Evolutionary conservation across 2,888 invertebrate species (phyloP), one percentile per base, ranked within the genome.

Genomic region (Thereva unica): DNA sequence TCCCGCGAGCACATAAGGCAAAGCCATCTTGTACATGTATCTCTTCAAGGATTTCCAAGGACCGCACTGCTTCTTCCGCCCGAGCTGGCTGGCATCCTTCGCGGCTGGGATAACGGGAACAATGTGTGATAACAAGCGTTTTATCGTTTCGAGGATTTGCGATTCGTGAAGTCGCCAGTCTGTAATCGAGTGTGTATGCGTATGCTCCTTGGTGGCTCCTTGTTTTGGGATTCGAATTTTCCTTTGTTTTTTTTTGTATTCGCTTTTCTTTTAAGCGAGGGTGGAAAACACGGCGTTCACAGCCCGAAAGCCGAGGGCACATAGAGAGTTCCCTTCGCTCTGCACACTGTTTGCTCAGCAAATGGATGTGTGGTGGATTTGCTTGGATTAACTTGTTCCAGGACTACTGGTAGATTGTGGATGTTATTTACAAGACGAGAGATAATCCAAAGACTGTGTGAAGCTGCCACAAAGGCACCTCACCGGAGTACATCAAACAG

Each of bases 91-190:
- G 55, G 55, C 12, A 40, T 55, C 49, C 42, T 61, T 50, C 61
- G 49, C 61, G 50, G 9, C 41, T 57, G 44, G 40, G 57, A 49
- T 40, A 53, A 42, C 49, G 45, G 44, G 64, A 67, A 69, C 69
- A 69, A 69, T 69, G 68, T 69, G 69, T 69, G 69, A 69, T 69
- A 69, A 69, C 69, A 69, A 69, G 69, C 68, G 64, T 69, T 69
- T 68, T 69, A 68, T 68, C 69, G 69, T 68, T 68, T 66, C 44
- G 47, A 55, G 47, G 64, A 64, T 55, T 64, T 64, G 61, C 61
- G 57, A 66, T 56, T 66, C 57, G 66, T 56, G 56, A 41, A 50
- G 50, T 52, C 57, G 66, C 57, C 67, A 64, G 63, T 49, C 49
- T 56, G 54, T 63, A 66, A 66, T 66, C 66, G 45, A 66, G 57